These are phyloP conservation scores for Clistopyga incitator DNA, from an alignment of 2,888 invertebrate genomes.

Conservation along the genomic window DNA sequence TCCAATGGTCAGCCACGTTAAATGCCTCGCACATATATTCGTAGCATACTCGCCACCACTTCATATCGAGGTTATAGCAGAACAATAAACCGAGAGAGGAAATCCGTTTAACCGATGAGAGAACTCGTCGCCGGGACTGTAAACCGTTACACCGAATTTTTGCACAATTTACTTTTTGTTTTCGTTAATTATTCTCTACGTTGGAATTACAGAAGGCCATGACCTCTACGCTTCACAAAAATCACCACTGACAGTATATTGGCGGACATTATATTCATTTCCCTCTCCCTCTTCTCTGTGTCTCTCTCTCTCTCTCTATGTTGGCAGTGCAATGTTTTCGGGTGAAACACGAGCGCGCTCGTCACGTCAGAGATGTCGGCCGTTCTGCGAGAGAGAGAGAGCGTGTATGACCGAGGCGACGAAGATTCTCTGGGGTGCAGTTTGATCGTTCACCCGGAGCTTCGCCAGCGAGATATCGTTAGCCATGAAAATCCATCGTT, in stretches of 20 bases:
- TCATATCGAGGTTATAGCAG: neutral
- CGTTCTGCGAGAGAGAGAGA: constrained; percentile 24
- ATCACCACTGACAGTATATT: constrained; percentile 1
- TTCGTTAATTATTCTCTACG: neutral
- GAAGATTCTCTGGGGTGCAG: constrained; percentile 34
- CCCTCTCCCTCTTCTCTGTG: neutral
- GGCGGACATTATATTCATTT: neutral
- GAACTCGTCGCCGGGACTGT: neutral
- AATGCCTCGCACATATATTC: constrained; percentile 65
- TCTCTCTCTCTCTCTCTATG: neutral
- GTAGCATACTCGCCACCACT: constrained; percentile 47
- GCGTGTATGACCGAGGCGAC: constrained; percentile 13
- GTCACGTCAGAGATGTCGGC: constrained; percentile 43
- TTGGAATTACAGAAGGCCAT: neutral
- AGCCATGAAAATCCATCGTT: neutral
- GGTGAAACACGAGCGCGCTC: constrained; percentile 47
- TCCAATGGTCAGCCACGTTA: constrained; percentile 69
- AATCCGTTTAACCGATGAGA: neutral
- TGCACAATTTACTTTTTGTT: neutral
- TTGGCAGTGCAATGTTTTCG: constrained; percentile 50
- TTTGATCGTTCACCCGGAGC: constrained; percentile 18
- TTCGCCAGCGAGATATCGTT: neutral
- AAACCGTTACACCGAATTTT: neutral
- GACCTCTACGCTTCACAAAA: neutral
- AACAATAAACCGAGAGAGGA: neutral